A percentile compares a stretch with the other conserved stretches of the same genome.
These are phyloP conservation scores for Noctua comes DNA, from an alignment of 2,888 invertebrate species.

Conservation along the genomic window DNA sequence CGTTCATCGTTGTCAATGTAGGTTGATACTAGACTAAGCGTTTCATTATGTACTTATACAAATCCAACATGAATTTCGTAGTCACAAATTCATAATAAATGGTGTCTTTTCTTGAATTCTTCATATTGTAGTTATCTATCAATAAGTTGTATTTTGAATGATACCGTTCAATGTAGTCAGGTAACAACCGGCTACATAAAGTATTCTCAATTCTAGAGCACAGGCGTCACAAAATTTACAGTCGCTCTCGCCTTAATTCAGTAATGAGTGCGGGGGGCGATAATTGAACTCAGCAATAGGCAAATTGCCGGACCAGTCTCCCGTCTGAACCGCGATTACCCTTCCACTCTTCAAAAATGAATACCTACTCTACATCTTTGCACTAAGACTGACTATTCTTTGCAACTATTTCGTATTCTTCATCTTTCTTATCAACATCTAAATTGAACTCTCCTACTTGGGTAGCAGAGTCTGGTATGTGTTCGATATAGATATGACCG, in stretches of 20 bases:
- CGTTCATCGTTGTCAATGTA: conserved; percentile 36
- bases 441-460: conserved; percentile 79
- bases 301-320: conserved; percentile 86
- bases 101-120: background rate
- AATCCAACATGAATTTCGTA: background rate
- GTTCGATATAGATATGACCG: conserved; percentile 67
- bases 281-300: conserved; percentile 89
- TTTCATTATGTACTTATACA: background rate
- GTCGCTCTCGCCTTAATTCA: conserved; percentile 88
- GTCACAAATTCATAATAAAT: background rate
- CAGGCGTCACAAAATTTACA: conserved; percentile 87
- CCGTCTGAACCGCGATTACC: conserved; percentile 76
- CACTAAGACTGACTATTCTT: conserved; percentile 71
- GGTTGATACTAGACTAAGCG: background rate
- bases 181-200: conserved; percentile 78
- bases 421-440: conserved; percentile 74
- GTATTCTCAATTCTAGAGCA: conserved; percentile 80
- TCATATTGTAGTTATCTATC: background rate
- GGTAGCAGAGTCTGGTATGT: conserved; percentile 77
- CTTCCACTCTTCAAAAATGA: conserved; percentile 59
- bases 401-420: conserved; percentile 63
- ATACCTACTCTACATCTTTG: conserved; percentile 70
- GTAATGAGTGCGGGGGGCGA: conserved; percentile 90
- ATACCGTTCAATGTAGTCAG: conserved; percentile 69
- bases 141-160: conserved; percentile 35